A percentile compares a stretch with the other conserved stretches of the same genome.
phyloP scores from a whole-genome alignment of 2,113 vertebrate species.

The Larimichthys crocea region DNA sequence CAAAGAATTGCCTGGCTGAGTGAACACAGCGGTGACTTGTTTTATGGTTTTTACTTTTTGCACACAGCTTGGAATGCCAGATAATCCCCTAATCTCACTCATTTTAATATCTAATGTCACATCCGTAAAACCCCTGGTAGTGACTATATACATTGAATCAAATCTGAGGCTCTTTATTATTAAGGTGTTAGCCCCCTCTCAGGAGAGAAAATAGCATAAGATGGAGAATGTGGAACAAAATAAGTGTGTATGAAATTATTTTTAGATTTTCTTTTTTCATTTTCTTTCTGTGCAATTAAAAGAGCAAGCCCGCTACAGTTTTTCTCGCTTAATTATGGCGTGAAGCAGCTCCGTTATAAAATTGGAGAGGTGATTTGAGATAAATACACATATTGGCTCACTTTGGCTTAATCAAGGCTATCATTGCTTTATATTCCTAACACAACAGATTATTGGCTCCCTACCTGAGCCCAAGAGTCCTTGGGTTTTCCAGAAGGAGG shows the following conservation, averaged over 20 bases:
- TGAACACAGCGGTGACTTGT: slow-evolving; percentile 49
- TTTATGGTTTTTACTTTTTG: slow-evolving; percentile 69
- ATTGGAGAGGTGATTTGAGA: slow-evolving; percentile 48
- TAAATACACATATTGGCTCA: slow-evolving; percentile 44
- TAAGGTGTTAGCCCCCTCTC: slow-evolving; percentile 31
- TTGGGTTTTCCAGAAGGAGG: slow-evolving; percentile 23
- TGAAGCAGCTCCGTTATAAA: slow-evolving; percentile 44
- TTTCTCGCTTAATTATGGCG: slow-evolving; percentile 23
- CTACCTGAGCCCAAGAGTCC: slow-evolving; percentile 38
- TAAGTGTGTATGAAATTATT: not conserved
- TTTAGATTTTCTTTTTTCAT: slow-evolving; percentile 9
- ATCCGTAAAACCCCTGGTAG: slow-evolving; percentile 57
- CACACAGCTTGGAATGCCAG: slow-evolving; percentile 61
- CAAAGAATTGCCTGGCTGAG: slow-evolving; percentile 41
- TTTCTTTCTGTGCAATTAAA: slow-evolving; percentile 58
- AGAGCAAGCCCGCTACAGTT: slow-evolving; percentile 26
- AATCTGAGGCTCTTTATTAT: slow-evolving; percentile 32
- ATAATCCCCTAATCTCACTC: slow-evolving; percentile 68
- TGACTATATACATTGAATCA: slow-evolving; percentile 57
- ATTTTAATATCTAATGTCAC: slow-evolving; percentile 68
- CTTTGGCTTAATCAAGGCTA: slow-evolving; percentile 51
- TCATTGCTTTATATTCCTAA: slow-evolving; percentile 44
- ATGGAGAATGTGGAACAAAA: not conserved
- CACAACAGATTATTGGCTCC: slow-evolving; percentile 20
- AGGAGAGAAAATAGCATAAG: slow-evolving; percentile 19